Percentiles rank a stretch among this genome's conserved stretches.
These are phyloP conservation scores for Volucella inflata DNA, from an alignment of 2,888 invertebrate species.

Conservation along the genomic window DNA sequence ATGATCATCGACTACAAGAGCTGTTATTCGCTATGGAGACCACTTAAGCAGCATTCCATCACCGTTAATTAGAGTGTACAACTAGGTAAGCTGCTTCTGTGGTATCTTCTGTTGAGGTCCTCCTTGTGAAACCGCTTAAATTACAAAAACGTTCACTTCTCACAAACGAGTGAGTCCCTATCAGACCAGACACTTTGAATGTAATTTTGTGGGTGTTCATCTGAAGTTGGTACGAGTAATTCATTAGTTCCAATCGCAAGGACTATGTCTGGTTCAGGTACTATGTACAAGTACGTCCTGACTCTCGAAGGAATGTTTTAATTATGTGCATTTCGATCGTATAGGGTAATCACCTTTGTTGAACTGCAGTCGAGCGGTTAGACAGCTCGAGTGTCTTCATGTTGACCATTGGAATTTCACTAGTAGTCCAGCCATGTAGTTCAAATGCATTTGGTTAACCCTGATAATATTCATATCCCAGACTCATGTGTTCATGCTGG, in stretches of 20 bases:
- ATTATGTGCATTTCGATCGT: constrained; percentile 68
- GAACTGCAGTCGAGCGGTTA: neutral
- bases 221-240: constrained; percentile 42
- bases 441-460: constrained; percentile 48
- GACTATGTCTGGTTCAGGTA: constrained; percentile 4
- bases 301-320: constrained; percentile 58
- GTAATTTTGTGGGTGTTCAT: constrained; percentile 57
- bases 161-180: neutral
- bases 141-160: constrained; percentile 33
- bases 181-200: constrained; percentile 26
- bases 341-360: constrained; percentile 55
- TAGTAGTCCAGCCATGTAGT: neutral
- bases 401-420: constrained; percentile 39
- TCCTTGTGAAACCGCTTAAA: constrained; percentile 20
- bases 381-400: neutral
- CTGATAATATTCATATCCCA: neutral
- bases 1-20: constrained; percentile 16
- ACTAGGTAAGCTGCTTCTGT: constrained; percentile 34
- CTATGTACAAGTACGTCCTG: neutral
- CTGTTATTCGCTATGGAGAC: constrained; percentile 23
- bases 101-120: constrained; percentile 43
- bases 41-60: constrained; percentile 50
- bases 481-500: neutral
- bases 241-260: constrained; percentile 42
- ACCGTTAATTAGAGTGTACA: constrained; percentile 54